These are phyloP conservation scores for Artibeus lituratus DNA, from an alignment of 2,797 vertebrate species.

Conservation along the genomic window DNA sequence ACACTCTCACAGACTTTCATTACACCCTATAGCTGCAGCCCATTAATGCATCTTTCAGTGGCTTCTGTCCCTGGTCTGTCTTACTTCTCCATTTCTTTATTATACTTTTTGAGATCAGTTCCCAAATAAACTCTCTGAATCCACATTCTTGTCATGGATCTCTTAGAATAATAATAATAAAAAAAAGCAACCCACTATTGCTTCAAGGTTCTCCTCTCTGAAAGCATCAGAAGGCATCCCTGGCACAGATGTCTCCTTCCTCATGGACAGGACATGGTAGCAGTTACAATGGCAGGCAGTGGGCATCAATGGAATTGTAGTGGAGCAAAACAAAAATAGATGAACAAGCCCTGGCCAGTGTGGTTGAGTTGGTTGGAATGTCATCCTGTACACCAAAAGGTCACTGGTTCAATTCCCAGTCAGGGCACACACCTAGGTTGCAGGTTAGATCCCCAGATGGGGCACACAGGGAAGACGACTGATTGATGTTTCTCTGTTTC, in stretches of 20 bases:
- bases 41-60: background rate
- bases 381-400: too few species aligned
- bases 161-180: background rate
- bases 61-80: background rate
- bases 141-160: background rate
- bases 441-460: too few species aligned
- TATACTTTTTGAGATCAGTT: background rate
- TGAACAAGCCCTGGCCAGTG: too few species aligned
- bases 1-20: background rate
- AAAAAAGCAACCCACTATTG: background rate
- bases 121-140: background rate
- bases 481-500: too few species aligned
- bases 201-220: background rate
- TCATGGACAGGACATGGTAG: background rate
- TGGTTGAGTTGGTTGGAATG: too few species aligned
- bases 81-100: background rate
- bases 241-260: background rate
- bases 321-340: background rate
- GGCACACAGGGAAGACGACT: too few species aligned
- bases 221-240: background rate
- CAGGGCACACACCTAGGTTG: too few species aligned
- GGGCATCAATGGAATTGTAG: background rate
- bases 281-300: background rate
- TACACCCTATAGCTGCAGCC: background rate
- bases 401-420: too few species aligned